Evolutionary conservation across 2,888 invertebrate genomes (phyloP).

Genomic region (Lissonota sp.): DNA sequence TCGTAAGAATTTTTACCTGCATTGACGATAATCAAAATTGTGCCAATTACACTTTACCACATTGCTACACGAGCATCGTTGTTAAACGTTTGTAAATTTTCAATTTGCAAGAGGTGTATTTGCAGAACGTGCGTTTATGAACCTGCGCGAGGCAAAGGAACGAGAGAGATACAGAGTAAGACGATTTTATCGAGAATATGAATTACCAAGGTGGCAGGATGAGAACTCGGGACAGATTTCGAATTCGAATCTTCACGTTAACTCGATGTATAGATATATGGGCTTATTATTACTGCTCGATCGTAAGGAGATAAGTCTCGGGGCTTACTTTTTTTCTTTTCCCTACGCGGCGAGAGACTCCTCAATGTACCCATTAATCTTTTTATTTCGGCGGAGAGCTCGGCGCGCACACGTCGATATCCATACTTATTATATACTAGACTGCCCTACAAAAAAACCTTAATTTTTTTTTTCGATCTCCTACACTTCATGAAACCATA

Average conservation of each 20-base stretch:
- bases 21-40: no score
- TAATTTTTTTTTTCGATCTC: no score
- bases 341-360: conserved; percentile 19
- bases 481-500: no score
- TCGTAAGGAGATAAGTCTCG: conserved; percentile 58
- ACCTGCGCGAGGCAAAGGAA: no score
- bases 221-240: conserved; percentile 38
- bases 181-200: conserved; percentile 47
- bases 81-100: no score
- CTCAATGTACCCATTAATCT: conserved; percentile 61
- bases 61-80: no score
- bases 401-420: conserved; percentile 45
- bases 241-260: conserved; percentile 36
- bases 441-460: no score
- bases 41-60: no score
- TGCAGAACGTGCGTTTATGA: conserved; percentile 29
- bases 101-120: no score
- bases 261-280: conserved; percentile 21
- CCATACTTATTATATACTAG: no score
- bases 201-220: conserved; percentile 41
- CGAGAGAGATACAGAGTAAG: no score
- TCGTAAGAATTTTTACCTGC: no score
- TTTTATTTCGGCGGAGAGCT: conserved; percentile 61
- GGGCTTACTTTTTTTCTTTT: conserved; percentile 44
- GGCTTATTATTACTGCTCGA: conserved; percentile 61